These are phyloP conservation scores for Adoxophyes honmai DNA, from an alignment of 1,140 invertebrate species.

Conservation along the genomic window DNA sequence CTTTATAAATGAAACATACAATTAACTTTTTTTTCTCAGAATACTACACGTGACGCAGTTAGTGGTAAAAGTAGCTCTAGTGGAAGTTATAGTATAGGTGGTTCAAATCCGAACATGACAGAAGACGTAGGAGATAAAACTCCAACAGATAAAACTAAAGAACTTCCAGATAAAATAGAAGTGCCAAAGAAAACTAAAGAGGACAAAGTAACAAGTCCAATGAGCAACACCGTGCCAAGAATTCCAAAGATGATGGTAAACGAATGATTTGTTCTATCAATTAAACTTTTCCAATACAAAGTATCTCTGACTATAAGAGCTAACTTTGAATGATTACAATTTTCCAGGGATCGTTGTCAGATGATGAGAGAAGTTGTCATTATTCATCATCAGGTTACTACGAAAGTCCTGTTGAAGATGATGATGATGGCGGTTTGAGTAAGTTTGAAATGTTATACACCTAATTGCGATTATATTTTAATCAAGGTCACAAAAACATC, in stretches of 20 bases:
- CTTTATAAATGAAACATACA: not conserved
- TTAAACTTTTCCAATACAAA: too few species aligned
- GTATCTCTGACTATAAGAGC: not conserved
- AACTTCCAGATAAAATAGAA: constrained; percentile 49
- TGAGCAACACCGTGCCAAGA: constrained; percentile 49
- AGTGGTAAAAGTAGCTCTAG: constrained; percentile 82
- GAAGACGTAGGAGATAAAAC: constrained; percentile 52
- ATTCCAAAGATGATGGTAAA: constrained; percentile 61
- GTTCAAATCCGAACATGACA: constrained; percentile 75
- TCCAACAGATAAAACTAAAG: constrained; percentile 43
- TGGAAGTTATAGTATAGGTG: constrained; percentile 81
- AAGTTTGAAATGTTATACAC: constrained; percentile 29
- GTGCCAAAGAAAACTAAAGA: constrained; percentile 33
- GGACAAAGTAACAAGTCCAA: constrained; percentile 33
- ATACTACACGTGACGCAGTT: constrained; percentile 43
- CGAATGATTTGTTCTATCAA: too few species aligned
- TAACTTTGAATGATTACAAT: constrained; percentile 12
- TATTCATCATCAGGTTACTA: constrained; percentile 89
- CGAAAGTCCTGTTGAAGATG: constrained; percentile 86
- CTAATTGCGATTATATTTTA: constrained; percentile 2
- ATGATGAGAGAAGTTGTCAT: constrained; percentile 83
- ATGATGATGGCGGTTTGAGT: constrained; percentile 76
- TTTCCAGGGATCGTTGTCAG: constrained; percentile 78
- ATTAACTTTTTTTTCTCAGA: constrained; percentile 17
- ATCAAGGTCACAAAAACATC: too few species aligned